These are phyloP conservation scores for Dryobotodes eremita DNA, from an alignment of 2,888 invertebrate genomes.

Conservation along the genomic window DNA sequence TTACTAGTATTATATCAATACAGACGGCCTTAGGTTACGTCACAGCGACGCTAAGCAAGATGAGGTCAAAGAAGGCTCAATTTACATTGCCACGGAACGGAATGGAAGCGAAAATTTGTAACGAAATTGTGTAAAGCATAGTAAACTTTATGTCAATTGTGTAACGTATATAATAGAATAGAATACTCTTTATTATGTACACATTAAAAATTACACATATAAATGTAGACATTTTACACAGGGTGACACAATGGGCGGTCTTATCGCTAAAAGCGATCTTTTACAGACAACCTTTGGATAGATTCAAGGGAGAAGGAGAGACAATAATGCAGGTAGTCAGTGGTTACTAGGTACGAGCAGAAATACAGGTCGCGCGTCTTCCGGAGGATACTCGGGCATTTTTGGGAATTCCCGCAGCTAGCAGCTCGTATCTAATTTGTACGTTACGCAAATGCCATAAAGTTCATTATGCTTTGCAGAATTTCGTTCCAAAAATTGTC, in stretches of 20 bases:
- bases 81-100: background rate
- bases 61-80: conserved; percentile 32
- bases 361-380: background rate
- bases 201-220: no score
- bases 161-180: no score
- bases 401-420: background rate
- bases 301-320: no score
- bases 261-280: no score
- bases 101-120: background rate
- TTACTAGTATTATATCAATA: conserved; percentile 38
- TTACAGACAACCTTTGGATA: no score
- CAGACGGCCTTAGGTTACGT: conserved; percentile 47
- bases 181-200: no score
- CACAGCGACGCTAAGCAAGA: conserved; percentile 36
- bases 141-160: background rate
- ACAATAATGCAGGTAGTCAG: no score
- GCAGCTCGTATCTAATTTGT: background rate
- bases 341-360: background rate
- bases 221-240: no score
- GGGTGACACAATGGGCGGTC: no score
- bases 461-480: background rate
- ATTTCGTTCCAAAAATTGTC: background rate
- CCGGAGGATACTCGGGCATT: background rate
- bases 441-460: background rate
- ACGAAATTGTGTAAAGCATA: background rate